Evolutionary conservation across 1,140 invertebrate genomes (phyloP).

Genomic region (Philopotamus ludificatus): DNA sequence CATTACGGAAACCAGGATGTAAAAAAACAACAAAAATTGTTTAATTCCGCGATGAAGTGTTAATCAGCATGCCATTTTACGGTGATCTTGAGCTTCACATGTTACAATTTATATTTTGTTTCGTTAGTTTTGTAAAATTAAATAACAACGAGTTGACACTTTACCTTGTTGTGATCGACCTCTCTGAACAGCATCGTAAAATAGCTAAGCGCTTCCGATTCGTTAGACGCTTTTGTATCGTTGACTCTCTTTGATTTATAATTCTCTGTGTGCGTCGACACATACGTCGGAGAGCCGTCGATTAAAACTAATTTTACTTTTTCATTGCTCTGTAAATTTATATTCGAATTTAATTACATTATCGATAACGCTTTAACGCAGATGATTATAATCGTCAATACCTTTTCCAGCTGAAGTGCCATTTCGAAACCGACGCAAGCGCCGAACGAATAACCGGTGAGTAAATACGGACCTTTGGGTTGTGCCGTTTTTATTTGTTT

Average conservation of each 20-base stretch:
- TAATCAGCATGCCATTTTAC: too few relatives aligned
- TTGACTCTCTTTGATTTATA: slow-evolving; percentile 59
- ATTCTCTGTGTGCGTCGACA: slow-evolving; percentile 73
- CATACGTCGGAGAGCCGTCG: slow-evolving; percentile 90
- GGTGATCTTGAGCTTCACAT: not conserved
- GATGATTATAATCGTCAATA: slow-evolving; percentile 19
- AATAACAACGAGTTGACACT: not conserved
- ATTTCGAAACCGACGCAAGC: slow-evolving; percentile 92
- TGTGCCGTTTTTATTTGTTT: slow-evolving; percentile 76
- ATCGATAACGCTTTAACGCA: not conserved
- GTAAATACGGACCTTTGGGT: slow-evolving; percentile 76
- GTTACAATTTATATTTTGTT: not conserved
- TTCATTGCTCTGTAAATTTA: slow-evolving; percentile 54
- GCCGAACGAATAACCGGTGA: slow-evolving; percentile 95
- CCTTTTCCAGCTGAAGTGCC: slow-evolving; percentile 75
- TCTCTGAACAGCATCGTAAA: slow-evolving; percentile 81
- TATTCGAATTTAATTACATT: slow-evolving; percentile 5
- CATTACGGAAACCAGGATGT: slow-evolving; percentile 4
- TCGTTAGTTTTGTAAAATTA: not conserved
- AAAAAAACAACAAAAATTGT: too few relatives aligned
- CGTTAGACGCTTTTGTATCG: slow-evolving; percentile 52
- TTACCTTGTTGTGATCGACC: slow-evolving; percentile 71
- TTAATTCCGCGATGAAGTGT: too few relatives aligned
- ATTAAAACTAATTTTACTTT: slow-evolving; percentile 72
- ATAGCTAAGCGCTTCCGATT: slow-evolving; percentile 73